phyloP scores from a whole-genome alignment of 1,140 invertebrate species.

The Drosophila micromelanica region DNA sequence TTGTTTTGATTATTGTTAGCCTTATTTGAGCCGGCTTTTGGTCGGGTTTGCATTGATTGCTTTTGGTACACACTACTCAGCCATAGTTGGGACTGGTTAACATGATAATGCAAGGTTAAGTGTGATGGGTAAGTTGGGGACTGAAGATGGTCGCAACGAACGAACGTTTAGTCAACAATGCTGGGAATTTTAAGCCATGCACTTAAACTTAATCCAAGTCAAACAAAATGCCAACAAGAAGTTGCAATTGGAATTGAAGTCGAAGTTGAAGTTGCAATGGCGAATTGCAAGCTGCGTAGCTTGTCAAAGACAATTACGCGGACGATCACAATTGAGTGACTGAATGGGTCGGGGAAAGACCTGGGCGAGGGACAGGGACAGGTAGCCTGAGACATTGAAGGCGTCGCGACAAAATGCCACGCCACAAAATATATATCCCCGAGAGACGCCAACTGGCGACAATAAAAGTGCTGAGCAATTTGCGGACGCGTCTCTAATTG shows the following conservation, averaged over 20 bases:
- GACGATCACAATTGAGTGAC: slow-evolving; percentile 52
- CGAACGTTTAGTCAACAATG: slow-evolving; percentile 60
- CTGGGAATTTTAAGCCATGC: slow-evolving; percentile 67
- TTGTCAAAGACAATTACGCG: slow-evolving; percentile 79
- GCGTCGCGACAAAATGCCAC: slow-evolving; percentile 79
- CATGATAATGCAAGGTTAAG: slow-evolving; percentile 24
- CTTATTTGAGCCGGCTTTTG: not conserved
- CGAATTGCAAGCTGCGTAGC: slow-evolving; percentile 40
- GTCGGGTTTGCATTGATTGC: slow-evolving; percentile 11
- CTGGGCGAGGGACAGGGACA: not conserved
- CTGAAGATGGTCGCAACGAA: not conserved
- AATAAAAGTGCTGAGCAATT: slow-evolving; percentile 79
- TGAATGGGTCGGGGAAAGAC: slow-evolving; percentile 8
- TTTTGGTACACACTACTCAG: not conserved
- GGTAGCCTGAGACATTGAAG: slow-evolving; percentile 32
- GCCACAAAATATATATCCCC: slow-evolving; percentile 36
- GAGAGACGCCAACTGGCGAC: slow-evolving; percentile 56
- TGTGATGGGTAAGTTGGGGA: not conserved
- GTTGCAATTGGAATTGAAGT: slow-evolving; percentile 14
- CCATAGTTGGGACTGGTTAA: slow-evolving; percentile 17
- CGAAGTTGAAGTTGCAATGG: slow-evolving; percentile 20
- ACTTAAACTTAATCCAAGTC: slow-evolving; percentile 71
- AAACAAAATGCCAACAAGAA: slow-evolving; percentile 77
- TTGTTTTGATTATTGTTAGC: not conserved
- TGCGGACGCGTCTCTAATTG: slow-evolving; percentile 76